Evolutionary conservation across 2,888 invertebrate species (phyloP), one percentile per base, ranked within the genome.

Genomic region (Idaea straminata): DNA sequence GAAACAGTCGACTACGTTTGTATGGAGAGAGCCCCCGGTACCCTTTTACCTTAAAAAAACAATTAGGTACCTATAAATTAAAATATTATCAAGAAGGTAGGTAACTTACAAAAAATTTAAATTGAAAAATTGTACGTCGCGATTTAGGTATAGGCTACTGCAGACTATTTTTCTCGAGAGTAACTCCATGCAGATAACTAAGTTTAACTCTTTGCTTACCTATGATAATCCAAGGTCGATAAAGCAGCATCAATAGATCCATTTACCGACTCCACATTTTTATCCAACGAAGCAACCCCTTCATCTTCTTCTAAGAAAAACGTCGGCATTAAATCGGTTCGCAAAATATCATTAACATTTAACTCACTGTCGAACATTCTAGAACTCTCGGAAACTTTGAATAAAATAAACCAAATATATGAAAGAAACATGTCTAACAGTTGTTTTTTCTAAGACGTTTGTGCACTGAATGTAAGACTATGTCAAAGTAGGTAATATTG

Each of bases 321-420:
- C 0, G 95, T 94, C 0, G 96, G 96, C 94, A 96, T 95, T 61
- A 95, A 91, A 84, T 95, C 95, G n/a, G 93, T 94, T 15, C 95
- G 93, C 35, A 96, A 85, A 77, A 96, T 95, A 83, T 96, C 96
- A 70, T 96, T 93, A 5, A 95, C 86, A 83, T 95, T 92, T 38
- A 94, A 79, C 62, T 90, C 91, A 76, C 78, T 83, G 34, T 88
- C 83, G 66, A 82, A 78, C 76, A 84, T 83, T 74, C 81, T 78
- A 16, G 77, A 67, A 57, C 71, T 35, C 38, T 65, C 65, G 47
- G 13, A 59, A 58, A 61, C 6, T 69, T 62, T 69, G 63, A 61
- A 68, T 66, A 25, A 67, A 69, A 3, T 62, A 68, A 62, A 47
- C 67, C 16, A 61, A 66, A 16, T 59, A 69, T 7, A 25, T 16